Percentiles rank a stretch among this genome's conserved stretches.
Evolutionary conservation across 2,113 vertebrate genomes (phyloP).

Genomic region (Aplodontia rufa): DNA sequence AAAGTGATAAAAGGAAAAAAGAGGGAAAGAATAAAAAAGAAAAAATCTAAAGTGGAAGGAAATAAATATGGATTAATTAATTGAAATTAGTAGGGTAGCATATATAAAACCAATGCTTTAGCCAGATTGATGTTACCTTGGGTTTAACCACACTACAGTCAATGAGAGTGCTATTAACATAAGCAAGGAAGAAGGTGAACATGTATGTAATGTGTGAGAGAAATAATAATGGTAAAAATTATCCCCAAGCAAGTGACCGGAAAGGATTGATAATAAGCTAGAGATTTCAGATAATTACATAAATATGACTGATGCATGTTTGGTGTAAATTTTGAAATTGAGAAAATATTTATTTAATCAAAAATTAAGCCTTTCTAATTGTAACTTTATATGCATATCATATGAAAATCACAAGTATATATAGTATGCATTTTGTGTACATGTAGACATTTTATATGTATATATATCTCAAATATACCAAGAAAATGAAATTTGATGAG

Average conservation of each 20-base stretch:
- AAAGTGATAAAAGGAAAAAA: not conserved
- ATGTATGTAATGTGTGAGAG: not conserved
- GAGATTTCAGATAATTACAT: not conserved
- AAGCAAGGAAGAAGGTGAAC: not conserved
- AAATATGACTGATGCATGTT: not conserved
- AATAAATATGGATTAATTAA: not conserved
- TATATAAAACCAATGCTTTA: not conserved
- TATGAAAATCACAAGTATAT: too few relatives aligned
- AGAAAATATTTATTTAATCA: not conserved
- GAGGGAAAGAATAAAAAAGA: too few relatives aligned
- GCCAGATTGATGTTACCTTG: not conserved
- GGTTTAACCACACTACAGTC: not conserved
- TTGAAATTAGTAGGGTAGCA: not conserved
- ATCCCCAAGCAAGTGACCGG: not conserved
- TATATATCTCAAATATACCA: too few relatives aligned
- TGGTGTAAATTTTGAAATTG: not conserved
- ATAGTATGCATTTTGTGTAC: too few relatives aligned
- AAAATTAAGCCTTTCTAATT: not conserved
- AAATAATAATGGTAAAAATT: not conserved
- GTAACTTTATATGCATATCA: not conserved
- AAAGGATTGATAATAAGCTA: not conserved
- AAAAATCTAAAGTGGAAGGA: not conserved
- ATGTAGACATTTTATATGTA: too few relatives aligned
- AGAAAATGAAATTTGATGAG: not conserved
- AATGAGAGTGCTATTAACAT: not conserved